Evolutionary conservation across 2,888 invertebrate genomes (phyloP), one percentile per base, ranked within the genome.

Genomic region (Marasmarcha lunaedactyla): DNA sequence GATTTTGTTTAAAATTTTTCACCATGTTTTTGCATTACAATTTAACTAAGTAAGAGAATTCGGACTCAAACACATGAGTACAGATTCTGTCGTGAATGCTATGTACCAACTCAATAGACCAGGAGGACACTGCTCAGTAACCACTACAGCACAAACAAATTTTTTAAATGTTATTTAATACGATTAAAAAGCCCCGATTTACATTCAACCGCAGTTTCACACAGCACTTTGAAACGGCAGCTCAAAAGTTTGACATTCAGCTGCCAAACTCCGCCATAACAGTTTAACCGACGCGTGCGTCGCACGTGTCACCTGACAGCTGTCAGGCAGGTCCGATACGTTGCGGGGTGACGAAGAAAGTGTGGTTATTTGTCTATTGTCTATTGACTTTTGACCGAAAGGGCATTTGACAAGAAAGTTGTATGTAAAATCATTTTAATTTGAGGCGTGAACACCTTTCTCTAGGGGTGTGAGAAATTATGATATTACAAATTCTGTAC

Each of bases 221-320:
- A 54, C 59, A n/a, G n/a, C n/a, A 52, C 53, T 49, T 59, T 53
- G 53, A 51, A 60, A 58, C 59, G 54, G 50, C 54, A 54, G 51
- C 50, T 55, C 50, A 46, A 51, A n/a, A 52, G 61, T 58, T 68
- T 71, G 72, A 74, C 70, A 67, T 56, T 51, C 45, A 44, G 49
- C 66, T 71, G 72, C 71, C 74, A 72, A 68, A 69, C 52, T 60
- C 54, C 44, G 42, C 50, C 71, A 71, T 69, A 71, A 65, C 66
- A 69, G 64, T 71, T 72, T 67, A 71, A 59, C 66, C 20, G 51
- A 14, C 60, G 67, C 78, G 73, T 77, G 69, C 68, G 72, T 51
- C 69, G 67, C 78, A 70, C 79, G 79, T 78, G 79, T 39, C 66
- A 50, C 44, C 55, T 62, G 66, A 71, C 67, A 65, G 64, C 61